These are phyloP conservation scores for Lithophane semibrunnea DNA, from an alignment of 2,888 invertebrate species.

Conservation along the genomic window DNA sequence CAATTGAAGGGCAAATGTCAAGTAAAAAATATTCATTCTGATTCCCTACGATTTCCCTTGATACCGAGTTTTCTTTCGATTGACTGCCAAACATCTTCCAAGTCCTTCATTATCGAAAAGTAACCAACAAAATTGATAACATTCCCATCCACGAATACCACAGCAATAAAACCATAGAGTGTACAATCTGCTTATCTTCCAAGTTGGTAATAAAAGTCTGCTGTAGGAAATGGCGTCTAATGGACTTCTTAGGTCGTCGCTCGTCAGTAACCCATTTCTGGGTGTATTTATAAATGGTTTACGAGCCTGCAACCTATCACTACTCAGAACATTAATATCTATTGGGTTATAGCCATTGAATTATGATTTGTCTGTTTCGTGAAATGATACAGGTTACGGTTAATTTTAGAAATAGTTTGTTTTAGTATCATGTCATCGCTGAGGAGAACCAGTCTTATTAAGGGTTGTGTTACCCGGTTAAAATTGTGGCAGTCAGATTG, in stretches of 20 bases:
- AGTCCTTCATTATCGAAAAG: conserved; percentile 7
- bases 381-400: conserved; percentile 15
- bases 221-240: conserved; percentile 62
- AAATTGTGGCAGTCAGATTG: not conserved
- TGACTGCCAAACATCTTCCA: not conserved
- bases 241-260: conserved; percentile 64
- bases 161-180: conserved; percentile 41
- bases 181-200: conserved; percentile 65
- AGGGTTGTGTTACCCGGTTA: not conserved
- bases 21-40: not conserved
- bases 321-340: conserved; percentile 49
- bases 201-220: conserved; percentile 59
- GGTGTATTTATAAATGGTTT: conserved; percentile 67
- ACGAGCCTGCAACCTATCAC: conserved; percentile 60
- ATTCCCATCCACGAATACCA: not conserved
- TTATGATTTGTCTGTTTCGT: conserved; percentile 13
- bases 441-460: not conserved
- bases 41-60: not conserved
- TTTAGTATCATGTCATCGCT: not conserved
- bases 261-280: conserved; percentile 66
- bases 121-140: conserved; percentile 13
- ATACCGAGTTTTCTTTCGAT: not conserved
- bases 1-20: not conserved
- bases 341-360: conserved; percentile 38
- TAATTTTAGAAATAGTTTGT: not conserved